Evolutionary conservation across 2,113 vertebrate genomes (phyloP), one percentile per base, ranked within the genome.

Genomic region (Apus apus): DNA sequence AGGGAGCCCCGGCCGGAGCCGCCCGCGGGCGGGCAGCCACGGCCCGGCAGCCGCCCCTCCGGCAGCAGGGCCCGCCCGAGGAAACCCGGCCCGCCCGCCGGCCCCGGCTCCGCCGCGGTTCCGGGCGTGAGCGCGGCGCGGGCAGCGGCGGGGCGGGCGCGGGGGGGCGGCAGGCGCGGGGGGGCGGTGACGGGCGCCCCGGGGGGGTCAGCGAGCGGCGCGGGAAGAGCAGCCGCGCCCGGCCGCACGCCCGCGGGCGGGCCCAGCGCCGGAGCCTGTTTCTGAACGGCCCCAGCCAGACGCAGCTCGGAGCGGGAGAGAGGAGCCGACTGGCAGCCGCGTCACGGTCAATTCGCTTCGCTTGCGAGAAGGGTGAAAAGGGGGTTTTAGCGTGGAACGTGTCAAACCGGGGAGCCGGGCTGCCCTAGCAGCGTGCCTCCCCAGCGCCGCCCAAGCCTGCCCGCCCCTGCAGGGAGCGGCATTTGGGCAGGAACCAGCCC

Each of bases 121-220:
- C n/a, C n/a, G n/a, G n/a, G n/a, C n/a, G n/a, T n/a, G n/a, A n/a
- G n/a, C n/a, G n/a, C n/a, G n/a, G n/a, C n/a, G 89, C 58, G 72
- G 95, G 97, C 96, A 97, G 97, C 95, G 97, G 92, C 83, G 84
- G 71, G 71, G 92, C 94, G 85, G 83, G 61, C 32, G n/a, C n/a
- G n/a, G n/a, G n/a, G n/a, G n/a, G n/a, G n/a, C n/a, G n/a, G n/a
- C n/a, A n/a, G n/a, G n/a, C n/a, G n/a, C n/a, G n/a, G n/a, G n/a
- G n/a, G n/a, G n/a, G n/a, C n/a, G n/a, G n/a, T n/a, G n/a, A n/a
- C n/a, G n/a, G n/a, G n/a, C n/a, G n/a, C n/a, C n/a, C n/a, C n/a
- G n/a, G n/a, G n/a, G n/a, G n/a, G n/a, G n/a, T n/a, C n/a, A 93
- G 89, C 74, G 82, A 46, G 89, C 91, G 46, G 61, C 57, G 71